Base-by-base conservation (phyloP, 2,888 invertebrate species). In the Eupithecia inturbata region DNA sequence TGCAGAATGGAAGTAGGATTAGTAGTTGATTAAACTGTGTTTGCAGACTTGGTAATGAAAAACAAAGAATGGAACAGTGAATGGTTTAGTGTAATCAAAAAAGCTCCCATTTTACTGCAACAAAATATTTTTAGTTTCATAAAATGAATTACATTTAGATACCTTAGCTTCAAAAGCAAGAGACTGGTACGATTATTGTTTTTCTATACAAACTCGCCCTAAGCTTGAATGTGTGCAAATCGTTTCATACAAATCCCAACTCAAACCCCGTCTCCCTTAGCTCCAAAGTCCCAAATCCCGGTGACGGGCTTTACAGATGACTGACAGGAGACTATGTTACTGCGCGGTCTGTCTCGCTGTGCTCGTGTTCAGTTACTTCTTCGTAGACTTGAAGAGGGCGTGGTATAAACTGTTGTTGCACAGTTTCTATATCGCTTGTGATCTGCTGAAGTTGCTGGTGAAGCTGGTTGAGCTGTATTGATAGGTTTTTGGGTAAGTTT, bases 401-500 rank as follows among this genome's bases (percentile, higher is more conserved):
- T 93, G 91, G 89, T 94, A 94, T 87, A 93, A 91, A 79, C 73
- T 91, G n/a, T 62, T 93, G 72, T 80, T 93, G 75, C 89, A 94
- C 69, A 77, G 87, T 74, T 94, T 94, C 79, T 94, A 94, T 78
- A 84, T 93, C 67, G 87, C 85, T 72, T 92, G 94, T 77, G 94
- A 94, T 74, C 83, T 93, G 86, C 82, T 94, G 79, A 92, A 92
- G 80, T 81, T 93, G 19, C 81, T 94, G 60, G 91, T 94, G 88
- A 93, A 94, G 80, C 83, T 94, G 53, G 92, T 93, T 9, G 94
- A 93, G 81, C 83, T 92, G 70, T 92, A 92, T 77, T 92, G 87
- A 89, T 87, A 85, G 73, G 78, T 73, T 85, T 81, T 81, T 79
- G 74, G 84, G 85, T 85, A 80, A 88, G 88, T 84, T 22, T 6